Conservation (phyloP, 2,113 vertebrate species). For the Aegotheles bennettii region DNA sequence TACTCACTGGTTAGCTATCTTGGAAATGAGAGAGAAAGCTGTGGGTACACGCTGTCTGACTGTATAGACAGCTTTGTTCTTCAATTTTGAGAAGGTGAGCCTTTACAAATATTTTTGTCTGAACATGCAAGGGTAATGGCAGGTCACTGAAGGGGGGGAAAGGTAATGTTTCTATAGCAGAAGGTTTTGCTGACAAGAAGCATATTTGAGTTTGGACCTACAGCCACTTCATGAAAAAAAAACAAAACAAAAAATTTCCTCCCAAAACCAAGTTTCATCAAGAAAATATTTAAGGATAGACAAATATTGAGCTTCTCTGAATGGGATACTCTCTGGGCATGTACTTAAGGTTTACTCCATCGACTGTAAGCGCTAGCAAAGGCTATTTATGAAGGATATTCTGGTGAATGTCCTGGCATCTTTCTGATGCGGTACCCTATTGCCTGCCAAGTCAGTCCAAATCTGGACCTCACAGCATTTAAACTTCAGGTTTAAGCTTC, state of each 20-base stretch:
- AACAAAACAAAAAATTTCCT: neutral
- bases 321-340: neutral
- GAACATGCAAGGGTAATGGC: fast-evolving
- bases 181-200: neutral
- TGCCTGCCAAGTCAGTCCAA: neutral
- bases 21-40: neutral
- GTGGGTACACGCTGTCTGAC: neutral
- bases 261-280: neutral
- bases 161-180: neutral
- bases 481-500: neutral
- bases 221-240: neutral
- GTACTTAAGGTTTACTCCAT: neutral
- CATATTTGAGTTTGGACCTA: neutral
- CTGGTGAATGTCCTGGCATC: neutral
- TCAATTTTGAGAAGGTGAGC: neutral
- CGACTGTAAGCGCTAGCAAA: neutral
- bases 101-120: neutral
- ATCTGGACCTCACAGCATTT: neutral
- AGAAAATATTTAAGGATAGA: neutral
- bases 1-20: neutral
- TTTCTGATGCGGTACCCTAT: neutral
- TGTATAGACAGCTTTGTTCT: neutral
- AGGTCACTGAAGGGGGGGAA: neutral
- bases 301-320: neutral
- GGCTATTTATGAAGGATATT: neutral